These are phyloP conservation scores for Volucella zonaria DNA, from an alignment of 2,888 invertebrate species.

Conservation along the genomic window DNA sequence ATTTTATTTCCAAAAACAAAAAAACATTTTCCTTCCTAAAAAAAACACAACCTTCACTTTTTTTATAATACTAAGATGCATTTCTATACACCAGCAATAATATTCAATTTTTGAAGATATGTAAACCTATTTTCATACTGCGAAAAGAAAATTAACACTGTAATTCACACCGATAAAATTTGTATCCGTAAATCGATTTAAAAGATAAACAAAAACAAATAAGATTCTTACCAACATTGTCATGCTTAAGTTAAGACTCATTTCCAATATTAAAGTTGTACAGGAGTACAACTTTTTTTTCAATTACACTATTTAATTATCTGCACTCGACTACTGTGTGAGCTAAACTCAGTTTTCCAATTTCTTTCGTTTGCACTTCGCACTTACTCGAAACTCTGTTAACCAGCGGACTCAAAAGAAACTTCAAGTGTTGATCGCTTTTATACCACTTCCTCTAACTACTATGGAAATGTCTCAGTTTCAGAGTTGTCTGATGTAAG, in stretches of 20 bases:
- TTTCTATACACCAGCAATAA: too few species aligned
- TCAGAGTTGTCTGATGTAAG: constrained; percentile 53
- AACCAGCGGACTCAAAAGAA: constrained; percentile 82
- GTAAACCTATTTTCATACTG: too few species aligned
- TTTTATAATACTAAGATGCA: too few species aligned
- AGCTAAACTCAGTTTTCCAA: constrained; percentile 63
- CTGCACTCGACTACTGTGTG: constrained; percentile 43
- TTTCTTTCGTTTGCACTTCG: constrained; percentile 74
- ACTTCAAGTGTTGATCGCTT: constrained; percentile 81
- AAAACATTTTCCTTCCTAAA: too few species aligned
- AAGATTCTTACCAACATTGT: constrained; percentile 57
- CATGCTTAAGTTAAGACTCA: constrained; percentile 8
- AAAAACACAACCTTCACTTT: too few species aligned
- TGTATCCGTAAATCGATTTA: not conserved
- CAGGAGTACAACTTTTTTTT: not conserved
- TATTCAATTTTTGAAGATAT: too few species aligned
- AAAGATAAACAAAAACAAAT: constrained; percentile 1
- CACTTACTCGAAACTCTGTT: constrained; percentile 83
- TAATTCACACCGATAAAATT: not conserved
- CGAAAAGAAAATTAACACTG: too few species aligned
- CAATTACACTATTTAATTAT: constrained; percentile 45
- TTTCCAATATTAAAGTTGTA: too few species aligned
- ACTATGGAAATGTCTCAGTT: constrained; percentile 64
- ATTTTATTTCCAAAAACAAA: too few species aligned
- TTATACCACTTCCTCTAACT: constrained; percentile 79